phyloP scores from a whole-genome alignment of 2,113 vertebrate genomes.

The Corydoras maculifer region DNA sequence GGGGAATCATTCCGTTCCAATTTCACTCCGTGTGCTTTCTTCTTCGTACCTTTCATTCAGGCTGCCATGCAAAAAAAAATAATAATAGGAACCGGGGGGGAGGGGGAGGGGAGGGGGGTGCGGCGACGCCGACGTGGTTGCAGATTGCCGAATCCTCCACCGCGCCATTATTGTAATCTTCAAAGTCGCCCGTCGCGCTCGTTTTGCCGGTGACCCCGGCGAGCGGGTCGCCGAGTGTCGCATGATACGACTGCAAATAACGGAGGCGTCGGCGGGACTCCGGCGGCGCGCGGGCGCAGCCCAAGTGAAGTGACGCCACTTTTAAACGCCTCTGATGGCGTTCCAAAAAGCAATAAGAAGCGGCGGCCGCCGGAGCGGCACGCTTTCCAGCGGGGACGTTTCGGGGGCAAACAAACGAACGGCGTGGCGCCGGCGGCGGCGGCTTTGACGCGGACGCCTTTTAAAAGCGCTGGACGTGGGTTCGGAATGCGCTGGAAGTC shows the following conservation, averaged over 20 bases:
- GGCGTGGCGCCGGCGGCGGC: background rate
- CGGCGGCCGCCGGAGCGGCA: no score
- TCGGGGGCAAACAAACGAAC: background rate
- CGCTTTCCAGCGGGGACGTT: background rate
- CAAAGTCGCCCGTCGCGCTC: constrained; percentile 74
- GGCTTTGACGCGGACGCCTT: background rate
- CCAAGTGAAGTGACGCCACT: constrained; percentile 59
- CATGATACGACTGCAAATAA: constrained; percentile 70
- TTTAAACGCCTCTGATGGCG: constrained; percentile 61
- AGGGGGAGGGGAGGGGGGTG: background rate
- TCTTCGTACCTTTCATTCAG: background rate
- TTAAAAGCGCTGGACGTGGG: no score
- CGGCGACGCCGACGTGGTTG: no score
- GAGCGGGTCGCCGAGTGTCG: constrained; percentile 59
- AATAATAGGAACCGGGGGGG: constrained; percentile 4
- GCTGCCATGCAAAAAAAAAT: background rate
- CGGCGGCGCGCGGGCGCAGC: constrained; percentile 46
- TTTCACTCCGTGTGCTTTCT: background rate
- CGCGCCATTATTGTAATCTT: constrained; percentile 71
- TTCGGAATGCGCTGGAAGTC: no score
- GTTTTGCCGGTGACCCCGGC: constrained; percentile 68
- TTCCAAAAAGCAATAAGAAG: constrained; percentile 41
- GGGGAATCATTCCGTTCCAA: no score
- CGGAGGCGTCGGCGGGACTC: constrained; percentile 62
- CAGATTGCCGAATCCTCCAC: constrained; percentile 55